Percentiles rank a stretch among this genome's conserved stretches.
These are phyloP conservation scores for Hydriomena furcata DNA, from an alignment of 2,888 invertebrate genomes.

Conservation along the genomic window DNA sequence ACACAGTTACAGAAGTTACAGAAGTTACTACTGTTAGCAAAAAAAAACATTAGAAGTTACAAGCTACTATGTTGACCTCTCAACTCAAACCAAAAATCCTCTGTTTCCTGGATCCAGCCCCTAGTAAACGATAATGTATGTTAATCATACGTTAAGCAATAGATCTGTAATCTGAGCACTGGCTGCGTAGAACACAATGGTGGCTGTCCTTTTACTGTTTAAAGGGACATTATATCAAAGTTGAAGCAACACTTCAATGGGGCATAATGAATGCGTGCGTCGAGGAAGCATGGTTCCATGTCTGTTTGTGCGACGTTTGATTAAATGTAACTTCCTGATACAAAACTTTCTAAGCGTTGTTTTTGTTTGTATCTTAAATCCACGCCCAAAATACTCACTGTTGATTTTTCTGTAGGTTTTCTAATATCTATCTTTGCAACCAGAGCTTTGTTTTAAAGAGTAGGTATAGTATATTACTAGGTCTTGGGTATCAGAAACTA, in stretches of 20 bases:
- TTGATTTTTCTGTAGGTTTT: too few species aligned
- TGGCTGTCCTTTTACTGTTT: constrained; percentile 55
- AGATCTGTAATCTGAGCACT: constrained; percentile 47
- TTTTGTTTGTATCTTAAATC: background rate
- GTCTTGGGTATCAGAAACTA: too few species aligned
- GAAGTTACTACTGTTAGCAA: too few species aligned
- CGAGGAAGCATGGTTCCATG: constrained; percentile 51
- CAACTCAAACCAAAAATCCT: too few species aligned
- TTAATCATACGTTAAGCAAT: constrained; percentile 50
- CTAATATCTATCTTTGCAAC: too few species aligned
- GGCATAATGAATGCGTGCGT: constrained; percentile 62
- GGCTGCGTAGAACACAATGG: constrained; percentile 48
- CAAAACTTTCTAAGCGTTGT: background rate
- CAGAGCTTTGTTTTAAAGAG: too few species aligned
- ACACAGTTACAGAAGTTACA: too few species aligned
- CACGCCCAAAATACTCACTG: background rate
- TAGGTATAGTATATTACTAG: too few species aligned
- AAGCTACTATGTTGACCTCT: too few species aligned
- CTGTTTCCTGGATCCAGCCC: constrained; percentile 8
- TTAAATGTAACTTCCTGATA: constrained; percentile 16
- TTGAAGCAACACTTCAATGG: constrained; percentile 59
- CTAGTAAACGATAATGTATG: constrained; percentile 39
- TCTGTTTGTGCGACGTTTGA: constrained; percentile 27
- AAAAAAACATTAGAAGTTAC: too few species aligned
- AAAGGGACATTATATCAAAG: constrained; percentile 66